Evolutionary conservation across 1,140 invertebrate genomes (phyloP), one percentile per base, ranked within the genome.

Genomic region (Leptonema lineaticorne): DNA sequence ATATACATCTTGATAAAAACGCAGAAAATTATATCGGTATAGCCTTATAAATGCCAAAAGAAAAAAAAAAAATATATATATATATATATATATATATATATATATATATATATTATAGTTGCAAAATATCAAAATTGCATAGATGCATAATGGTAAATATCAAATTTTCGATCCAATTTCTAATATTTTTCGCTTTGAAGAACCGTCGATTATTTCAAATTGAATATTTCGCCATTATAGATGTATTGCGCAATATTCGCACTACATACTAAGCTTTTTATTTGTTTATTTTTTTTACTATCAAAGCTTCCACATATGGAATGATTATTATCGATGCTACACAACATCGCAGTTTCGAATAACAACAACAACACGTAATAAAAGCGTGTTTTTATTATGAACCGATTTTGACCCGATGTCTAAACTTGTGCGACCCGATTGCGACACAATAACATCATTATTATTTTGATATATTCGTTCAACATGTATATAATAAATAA

Each of bases 371-470:
- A n/a, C n/a, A n/a, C n/a, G n/a, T n/a, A n/a, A n/a, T n/a, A n/a
- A n/a, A n/a, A n/a, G n/a, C 18, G 26, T 58, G 56, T 26, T 58
- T 26, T 48, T 18, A 48, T 48, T 48, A 16, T 18, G 56, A 28
- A 26, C 26, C 26, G 56, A 58, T 58, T 28, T 58, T 30, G 56
- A 58, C 56, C 56, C 18, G 48, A 30, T 27, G 9, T 16, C 37
- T 16, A 16, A n/a, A n/a, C n/a, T 2, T 16, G 37, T 41, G 37
- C 16, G 56, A 58, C 56, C 56, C 56, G 56, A 58, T 58, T 58
- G 26, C 56, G 56, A 58, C 26, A 58, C 56, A 58, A 58, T 58
- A 58, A 58, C 56, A 58, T 58, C 56, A 28, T 58, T 58, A 58
- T 58, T 58, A 58, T 58, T 56, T 24, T 22, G 22, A 56, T 24